Percentiles rank a stretch among this genome's conserved stretches.
These are phyloP conservation scores for Mixornis gularis DNA, from an alignment of 2,113 vertebrate genomes.

Conservation along the genomic window DNA sequence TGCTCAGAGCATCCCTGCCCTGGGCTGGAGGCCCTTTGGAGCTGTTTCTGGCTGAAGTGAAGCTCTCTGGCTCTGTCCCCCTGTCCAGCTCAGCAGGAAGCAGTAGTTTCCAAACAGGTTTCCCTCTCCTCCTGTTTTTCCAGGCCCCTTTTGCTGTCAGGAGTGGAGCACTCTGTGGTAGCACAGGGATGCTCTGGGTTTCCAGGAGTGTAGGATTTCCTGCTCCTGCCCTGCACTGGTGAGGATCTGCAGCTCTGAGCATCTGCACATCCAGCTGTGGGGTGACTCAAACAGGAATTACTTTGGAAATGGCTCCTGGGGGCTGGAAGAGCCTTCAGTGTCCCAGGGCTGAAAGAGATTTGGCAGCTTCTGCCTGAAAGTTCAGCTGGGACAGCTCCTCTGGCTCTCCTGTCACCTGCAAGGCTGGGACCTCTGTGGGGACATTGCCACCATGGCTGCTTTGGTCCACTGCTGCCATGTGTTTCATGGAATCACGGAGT, in stretches of 20 bases:
- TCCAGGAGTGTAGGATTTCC: neutral
- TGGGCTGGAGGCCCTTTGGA: neutral
- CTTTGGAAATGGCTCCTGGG: neutral
- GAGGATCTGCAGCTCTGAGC: neutral
- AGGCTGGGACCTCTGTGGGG: neutral
- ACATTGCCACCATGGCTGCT: neutral
- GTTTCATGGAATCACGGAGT: neutral
- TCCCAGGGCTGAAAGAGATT: neutral
- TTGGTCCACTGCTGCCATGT: rapidly evolving
- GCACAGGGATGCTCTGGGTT: neutral
- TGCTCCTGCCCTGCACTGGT: neutral
- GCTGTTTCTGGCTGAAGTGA: neutral
- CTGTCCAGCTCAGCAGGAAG: neutral
- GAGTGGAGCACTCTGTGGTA: neutral
- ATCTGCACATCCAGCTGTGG: neutral
- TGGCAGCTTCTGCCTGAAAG: neutral
- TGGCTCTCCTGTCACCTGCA: neutral
- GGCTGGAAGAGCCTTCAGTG: neutral
- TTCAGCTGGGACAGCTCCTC: rapidly evolving
- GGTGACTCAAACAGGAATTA: rapidly evolving
- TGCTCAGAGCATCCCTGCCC: neutral
- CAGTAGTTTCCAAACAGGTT: neutral
- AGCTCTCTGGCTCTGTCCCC: neutral
- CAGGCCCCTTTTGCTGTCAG: neutral
- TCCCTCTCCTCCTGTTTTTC: neutral